Conservation (phyloP, 2,113 vertebrate genomes). For the Lichenostomus cassidix region DNA sequence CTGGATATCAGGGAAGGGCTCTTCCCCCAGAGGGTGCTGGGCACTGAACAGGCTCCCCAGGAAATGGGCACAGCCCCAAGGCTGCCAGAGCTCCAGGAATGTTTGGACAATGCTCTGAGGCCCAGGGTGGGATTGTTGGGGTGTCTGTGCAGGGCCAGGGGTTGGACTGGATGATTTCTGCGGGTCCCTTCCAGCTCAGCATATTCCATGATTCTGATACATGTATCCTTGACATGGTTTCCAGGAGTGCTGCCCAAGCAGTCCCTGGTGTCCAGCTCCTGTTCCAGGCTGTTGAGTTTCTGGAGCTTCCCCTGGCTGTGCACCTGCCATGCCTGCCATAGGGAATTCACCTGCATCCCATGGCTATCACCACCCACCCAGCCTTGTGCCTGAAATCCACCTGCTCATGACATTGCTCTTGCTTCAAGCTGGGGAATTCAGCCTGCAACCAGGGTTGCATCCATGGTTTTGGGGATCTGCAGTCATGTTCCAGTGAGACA, state of each 20-base stretch:
- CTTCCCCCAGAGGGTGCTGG: not conserved
- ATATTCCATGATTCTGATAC: not conserved
- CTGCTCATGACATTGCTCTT: not conserved
- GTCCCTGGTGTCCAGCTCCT: not conserved
- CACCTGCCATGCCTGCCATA: not conserved
- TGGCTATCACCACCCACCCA: rapidly evolving
- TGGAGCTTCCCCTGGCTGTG: not conserved
- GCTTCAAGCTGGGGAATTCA: not conserved
- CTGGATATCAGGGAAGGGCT: rapidly evolving
- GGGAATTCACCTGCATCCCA: not conserved
- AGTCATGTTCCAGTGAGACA: not conserved
- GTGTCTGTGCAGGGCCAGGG: not conserved
- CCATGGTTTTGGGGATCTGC: not conserved
- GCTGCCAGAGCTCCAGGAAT: not conserved
- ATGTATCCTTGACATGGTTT: rapidly evolving
- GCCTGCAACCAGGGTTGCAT: rapidly evolving
- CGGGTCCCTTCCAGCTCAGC: not conserved
- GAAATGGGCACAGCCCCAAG: rapidly evolving
- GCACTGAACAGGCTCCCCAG: not conserved
- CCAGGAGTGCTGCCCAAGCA: not conserved
- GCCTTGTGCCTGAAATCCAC: not conserved
- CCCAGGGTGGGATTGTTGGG: not conserved
- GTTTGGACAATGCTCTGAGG: rapidly evolving
- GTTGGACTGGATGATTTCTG: not conserved
- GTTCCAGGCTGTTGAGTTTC: not conserved